phyloP scores from a whole-genome alignment of 2,888 invertebrate species.

The Ormia ochracea region DNA sequence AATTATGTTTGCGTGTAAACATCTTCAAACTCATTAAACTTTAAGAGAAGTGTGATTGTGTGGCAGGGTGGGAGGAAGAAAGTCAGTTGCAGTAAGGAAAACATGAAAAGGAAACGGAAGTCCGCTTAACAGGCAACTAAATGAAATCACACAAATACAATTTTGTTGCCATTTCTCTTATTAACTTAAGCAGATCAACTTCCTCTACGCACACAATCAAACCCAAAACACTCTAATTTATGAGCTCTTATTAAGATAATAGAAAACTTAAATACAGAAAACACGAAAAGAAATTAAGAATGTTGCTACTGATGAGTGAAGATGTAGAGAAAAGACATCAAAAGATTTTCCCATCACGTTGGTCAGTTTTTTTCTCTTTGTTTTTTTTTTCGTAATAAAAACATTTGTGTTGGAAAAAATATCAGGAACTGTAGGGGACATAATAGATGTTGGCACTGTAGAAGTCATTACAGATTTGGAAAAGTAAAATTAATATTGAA shows the following conservation, averaged over 20 bases:
- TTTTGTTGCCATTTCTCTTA: constrained; percentile 49
- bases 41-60: too few species aligned
- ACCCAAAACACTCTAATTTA: constrained; percentile 63
- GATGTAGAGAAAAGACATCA: background rate
- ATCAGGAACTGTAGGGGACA: background rate
- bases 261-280: background rate
- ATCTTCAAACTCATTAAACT: constrained; percentile 61
- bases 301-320: background rate
- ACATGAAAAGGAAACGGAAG: constrained; percentile 51
- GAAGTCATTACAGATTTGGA: too few species aligned
- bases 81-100: constrained; percentile 19
- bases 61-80: background rate
- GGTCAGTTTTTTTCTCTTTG: constrained; percentile 1
- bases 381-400: too few species aligned
- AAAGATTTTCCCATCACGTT: background rate
- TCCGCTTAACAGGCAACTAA: constrained; percentile 51
- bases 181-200: constrained; percentile 64
- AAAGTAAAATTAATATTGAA: too few species aligned
- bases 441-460: background rate
- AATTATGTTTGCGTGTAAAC: constrained; percentile 64
- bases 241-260: constrained; percentile 59
- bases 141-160: constrained; percentile 47
- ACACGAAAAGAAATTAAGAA: constrained; percentile 20
- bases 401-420: background rate
- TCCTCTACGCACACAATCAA: constrained; percentile 20